A percentile compares a stretch with the other conserved stretches of the same genome.
phyloP scores from a whole-genome alignment of 2,888 invertebrate genomes.

The Cepaea hortensis region DNA sequence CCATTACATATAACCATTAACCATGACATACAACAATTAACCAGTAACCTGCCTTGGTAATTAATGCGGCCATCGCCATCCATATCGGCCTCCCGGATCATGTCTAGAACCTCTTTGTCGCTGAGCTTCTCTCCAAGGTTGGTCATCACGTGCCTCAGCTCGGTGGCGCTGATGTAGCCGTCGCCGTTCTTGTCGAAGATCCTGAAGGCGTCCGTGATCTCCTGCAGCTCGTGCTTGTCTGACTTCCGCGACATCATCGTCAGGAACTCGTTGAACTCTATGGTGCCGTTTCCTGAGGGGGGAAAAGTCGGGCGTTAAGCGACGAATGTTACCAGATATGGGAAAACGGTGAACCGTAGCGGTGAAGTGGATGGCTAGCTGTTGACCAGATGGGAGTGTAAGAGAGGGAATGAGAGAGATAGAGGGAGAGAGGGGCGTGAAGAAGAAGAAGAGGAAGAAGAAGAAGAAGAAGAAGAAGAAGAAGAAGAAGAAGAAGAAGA shows the following conservation, averaged over 20 bases:
- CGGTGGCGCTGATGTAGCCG: constrained; percentile 54
- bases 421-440: neutral
- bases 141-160: constrained; percentile 55
- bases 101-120: constrained; percentile 56
- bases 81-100: constrained; percentile 82
- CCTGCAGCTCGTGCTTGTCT: constrained; percentile 50
- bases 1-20: no score
- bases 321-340: neutral
- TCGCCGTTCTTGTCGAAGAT: constrained; percentile 57
- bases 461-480: constrained; percentile 7
- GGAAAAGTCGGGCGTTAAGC: no score
- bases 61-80: constrained; percentile 90
- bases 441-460: constrained; percentile 3
- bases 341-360: neutral
- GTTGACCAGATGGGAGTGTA: neutral
- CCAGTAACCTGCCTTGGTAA: constrained; percentile 54
- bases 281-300: constrained; percentile 94
- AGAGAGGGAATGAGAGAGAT: neutral
- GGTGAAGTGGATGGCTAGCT: neutral
- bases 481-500: constrained; percentile 7
- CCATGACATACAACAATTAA: no score
- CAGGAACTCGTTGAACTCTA: constrained; percentile 99
- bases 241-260: constrained; percentile 99
- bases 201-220: constrained; percentile 55
- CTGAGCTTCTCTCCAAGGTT: constrained; percentile 53